Base-by-base conservation (phyloP, 2,113 vertebrate genomes). In the Amblyopsis rosae region DNA sequence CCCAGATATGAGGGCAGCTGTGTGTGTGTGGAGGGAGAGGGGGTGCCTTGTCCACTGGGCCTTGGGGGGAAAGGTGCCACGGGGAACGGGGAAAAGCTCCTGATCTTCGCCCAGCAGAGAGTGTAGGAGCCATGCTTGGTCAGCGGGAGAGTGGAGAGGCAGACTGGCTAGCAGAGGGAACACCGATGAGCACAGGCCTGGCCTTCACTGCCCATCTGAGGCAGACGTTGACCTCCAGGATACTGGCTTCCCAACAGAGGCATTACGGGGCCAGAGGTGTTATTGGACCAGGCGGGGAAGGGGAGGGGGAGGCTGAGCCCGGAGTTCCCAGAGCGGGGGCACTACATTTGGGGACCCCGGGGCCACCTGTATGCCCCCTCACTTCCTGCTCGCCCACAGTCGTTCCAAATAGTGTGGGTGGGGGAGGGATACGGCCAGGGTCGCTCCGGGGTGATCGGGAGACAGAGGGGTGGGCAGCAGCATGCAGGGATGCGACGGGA, bases 1-100 rank as follows among this genome's bases (percentile, higher is more conserved):
- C 93, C 93, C 93, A 94, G 94, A 95, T 97, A 97, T 96, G 94
- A 93, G 94, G 94, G 93, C 85, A 88, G 88, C 86, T 90, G 89
- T 51, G 41, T 35, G n/a, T 53, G 35, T 17, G 64, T 16, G 26
- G 10, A 8, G 32, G 32, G 15, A 15, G 19, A 46, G 57, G 59
- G 15, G 67, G 73, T 75, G 93, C 93, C 92, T 81, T 82, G 77
- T 87, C 82, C 76, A 86, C 85, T 87, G 80, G 79, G 83, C 78
- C 84, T 81, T 82, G 75, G 17, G 64, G 75, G 17, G 64, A 88
- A 79, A 80, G 61, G 79, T 75, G 80, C 72, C 35, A 12, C 13
- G 47, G 41, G 16, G 61, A 26, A 11, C 69, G 77, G 76, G 81
- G 81, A 9, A 81, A 83, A 70, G 86, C 68, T 79, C 60, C 60